Conservation (phyloP, 2,113 vertebrate species). For the Oryzias melastigma region DNA sequence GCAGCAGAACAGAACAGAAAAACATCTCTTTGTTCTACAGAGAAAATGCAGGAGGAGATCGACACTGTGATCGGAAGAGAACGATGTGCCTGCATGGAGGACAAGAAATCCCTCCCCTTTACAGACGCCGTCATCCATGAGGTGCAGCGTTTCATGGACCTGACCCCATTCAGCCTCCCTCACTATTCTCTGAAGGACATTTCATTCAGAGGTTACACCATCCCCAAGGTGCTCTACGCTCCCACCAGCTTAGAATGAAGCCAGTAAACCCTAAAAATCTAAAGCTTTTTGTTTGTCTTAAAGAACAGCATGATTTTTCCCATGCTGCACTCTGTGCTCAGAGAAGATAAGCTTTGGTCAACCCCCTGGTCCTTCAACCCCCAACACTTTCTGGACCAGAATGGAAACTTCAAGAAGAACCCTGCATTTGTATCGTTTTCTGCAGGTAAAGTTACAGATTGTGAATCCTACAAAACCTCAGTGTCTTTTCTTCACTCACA, state of each 20-base stretch:
- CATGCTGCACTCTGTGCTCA: conserved; percentile 62
- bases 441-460: conserved; percentile 35
- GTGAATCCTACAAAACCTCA: background rate
- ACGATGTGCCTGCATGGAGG: conserved; percentile 74
- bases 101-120: conserved; percentile 78
- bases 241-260: background rate
- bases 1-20: too few species aligned
- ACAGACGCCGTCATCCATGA: conserved; percentile 77
- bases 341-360: conserved; percentile 49
- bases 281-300: background rate
- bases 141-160: conserved; percentile 71
- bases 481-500: background rate
- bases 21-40: conserved; percentile 50
- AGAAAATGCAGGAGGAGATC: conserved; percentile 83
- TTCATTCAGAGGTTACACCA: conserved; percentile 67
- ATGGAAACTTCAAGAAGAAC: conserved; percentile 61
- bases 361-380: conserved; percentile 54
- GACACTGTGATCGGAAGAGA: conserved; percentile 75
- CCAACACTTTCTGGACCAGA: conserved; percentile 59
- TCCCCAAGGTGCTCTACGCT: conserved; percentile 66
- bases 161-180: conserved; percentile 65
- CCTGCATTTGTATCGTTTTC: conserved; percentile 55
- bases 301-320: conserved; percentile 46
- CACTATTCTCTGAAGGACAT: conserved; percentile 65
- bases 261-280: background rate